Base-by-base conservation (phyloP, 1,140 invertebrate genomes). In the Scaptomyza montana region DNA sequence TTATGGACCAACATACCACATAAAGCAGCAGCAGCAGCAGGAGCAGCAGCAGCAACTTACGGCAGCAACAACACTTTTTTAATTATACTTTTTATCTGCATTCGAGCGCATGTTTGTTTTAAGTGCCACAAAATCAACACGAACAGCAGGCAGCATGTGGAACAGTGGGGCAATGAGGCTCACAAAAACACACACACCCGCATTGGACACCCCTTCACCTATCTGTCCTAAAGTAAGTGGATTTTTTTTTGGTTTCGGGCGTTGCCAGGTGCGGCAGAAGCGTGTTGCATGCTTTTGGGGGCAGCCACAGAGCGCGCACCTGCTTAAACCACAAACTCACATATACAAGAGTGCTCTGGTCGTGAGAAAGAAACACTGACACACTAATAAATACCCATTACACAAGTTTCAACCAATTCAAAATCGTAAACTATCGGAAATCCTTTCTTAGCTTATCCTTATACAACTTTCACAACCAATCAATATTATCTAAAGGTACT, bases 11-110 rank as follows among this genome's bases (percentile, higher is more conserved):
- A 43, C 39, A 43, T 43, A 43, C 39, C 39, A 43, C 62, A 54
- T 55, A 45, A 28, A 60, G 33, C 51, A 25, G 8, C 55, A 45
- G 33, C 39, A 55, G 33, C 30, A 54, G 12, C 51, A 36, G 8
- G 12, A 47, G 21, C 47, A 62, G n/a, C 62, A 51, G 5, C 39
- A 54, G 39, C 49, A 36, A 16, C 59, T 53, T 43, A 65, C 16
- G 5, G 8, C 36, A 59, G 28, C 19, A 70, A 76, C 65, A 87
- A 60, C 63, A 49, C 46, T 87, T 87, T 25, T 89, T 87, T 87
- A 89, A 87, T 87, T 87, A 89, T 84, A 84, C 66, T 87, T 89
- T 51, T 89, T 84, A 84, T 89, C 76, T 84, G 54, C 61, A 87
- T 63, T 66, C 51, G 13, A 77, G 80, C 67, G 71, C 78, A 77